Conservation (phyloP, 2,113 vertebrate species). For the Rhinopomastus cyanomelas region DNA sequence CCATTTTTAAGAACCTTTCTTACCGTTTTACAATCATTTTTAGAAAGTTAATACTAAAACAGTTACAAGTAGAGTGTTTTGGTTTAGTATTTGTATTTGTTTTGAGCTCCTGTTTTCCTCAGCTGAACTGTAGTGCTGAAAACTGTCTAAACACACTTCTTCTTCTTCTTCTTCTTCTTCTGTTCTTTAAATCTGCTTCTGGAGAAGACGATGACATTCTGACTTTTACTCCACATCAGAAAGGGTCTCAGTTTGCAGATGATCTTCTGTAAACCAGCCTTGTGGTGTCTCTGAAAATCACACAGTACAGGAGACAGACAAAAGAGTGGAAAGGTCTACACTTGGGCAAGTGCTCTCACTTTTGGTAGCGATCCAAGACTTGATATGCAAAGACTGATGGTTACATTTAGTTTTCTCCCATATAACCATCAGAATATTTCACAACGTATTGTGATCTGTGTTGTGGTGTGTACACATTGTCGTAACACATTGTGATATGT, state of each 20-base stretch:
- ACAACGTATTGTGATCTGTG: too few species aligned
- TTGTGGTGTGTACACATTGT: too few species aligned
- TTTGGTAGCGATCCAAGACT: not conserved
- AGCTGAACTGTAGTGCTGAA: not conserved
- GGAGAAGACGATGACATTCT: not conserved
- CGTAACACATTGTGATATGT: too few species aligned
- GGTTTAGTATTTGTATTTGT: not conserved
- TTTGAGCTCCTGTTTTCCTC: not conserved
- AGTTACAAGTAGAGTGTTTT: not conserved
- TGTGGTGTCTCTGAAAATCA: not conserved
- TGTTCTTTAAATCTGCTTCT: not conserved
- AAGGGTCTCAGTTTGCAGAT: not conserved
- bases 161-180: not conserved
- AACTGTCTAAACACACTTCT: not conserved
- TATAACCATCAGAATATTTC: not conserved
- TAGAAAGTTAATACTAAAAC: not conserved
- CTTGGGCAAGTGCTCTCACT: not conserved
- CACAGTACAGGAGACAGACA: not conserved
- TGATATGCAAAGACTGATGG: not conserved
- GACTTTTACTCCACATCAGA: not conserved
- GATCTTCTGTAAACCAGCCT: not conserved
- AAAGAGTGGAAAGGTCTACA: not conserved
- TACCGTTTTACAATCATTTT: not conserved
- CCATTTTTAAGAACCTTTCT: not conserved
- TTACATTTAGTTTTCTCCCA: not conserved